Conservation (phyloP, 1,140 invertebrate genomes). For the honey bee (Apis mellifera) region Amel_HAv3.1 CM009936.2:8047001-8047500, state of each 20-base stretch:
- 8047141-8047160: conserved; percentile 52
- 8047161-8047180: conserved; percentile 48
- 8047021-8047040: conserved; percentile 18
- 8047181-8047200: conserved; percentile 40
- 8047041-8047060: neutral
- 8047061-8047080: conserved; percentile 14
- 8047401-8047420: conserved; percentile 45
- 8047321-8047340: conserved; percentile 49
- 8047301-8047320: conserved; percentile 55
- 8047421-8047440: conserved; percentile 46
- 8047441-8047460: conserved; percentile 60
- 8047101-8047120: neutral
- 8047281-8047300: conserved; percentile 50
- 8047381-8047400: conserved; percentile 57
- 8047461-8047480: conserved; percentile 54
- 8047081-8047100: conserved; percentile 4
- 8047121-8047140: conserved; percentile 8
- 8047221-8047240: conserved; percentile 43
- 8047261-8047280: conserved; percentile 42
- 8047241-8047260: conserved; percentile 30
- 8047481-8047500: conserved; percentile 73
- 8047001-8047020: conserved; percentile 23
- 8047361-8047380: conserved; percentile 64
- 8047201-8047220: conserved; percentile 48
- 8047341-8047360: conserved; percentile 63